These are phyloP conservation scores for Plutella xylostella DNA, from an alignment of 2,888 invertebrate species.

Conservation along the genomic window DNA sequence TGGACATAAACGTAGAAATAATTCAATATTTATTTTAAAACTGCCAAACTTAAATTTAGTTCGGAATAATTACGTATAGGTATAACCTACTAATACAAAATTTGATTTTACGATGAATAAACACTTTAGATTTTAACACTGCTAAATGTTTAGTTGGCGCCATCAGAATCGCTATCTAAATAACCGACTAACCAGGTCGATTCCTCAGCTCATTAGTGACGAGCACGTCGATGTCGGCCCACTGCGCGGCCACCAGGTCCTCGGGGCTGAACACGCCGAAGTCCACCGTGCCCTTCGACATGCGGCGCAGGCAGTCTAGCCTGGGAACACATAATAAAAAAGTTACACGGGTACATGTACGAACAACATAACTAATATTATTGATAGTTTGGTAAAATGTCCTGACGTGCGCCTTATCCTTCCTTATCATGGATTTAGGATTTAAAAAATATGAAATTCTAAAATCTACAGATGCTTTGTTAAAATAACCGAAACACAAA, in stretches of 20 bases:
- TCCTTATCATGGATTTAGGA: not conserved
- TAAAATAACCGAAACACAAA: not conserved
- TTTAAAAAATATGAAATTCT: not conserved
- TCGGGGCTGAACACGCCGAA: conserved; percentile 87
- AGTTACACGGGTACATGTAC: not conserved
- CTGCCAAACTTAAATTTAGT: too few relatives aligned
- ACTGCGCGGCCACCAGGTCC: conserved; percentile 81
- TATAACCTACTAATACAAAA: too few relatives aligned
- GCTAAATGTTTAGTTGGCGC: too few relatives aligned
- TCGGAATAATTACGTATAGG: too few relatives aligned
- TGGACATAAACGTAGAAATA: too few relatives aligned
- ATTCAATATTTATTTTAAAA: too few relatives aligned
- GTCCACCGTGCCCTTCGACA: conserved; percentile 83
- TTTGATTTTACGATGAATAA: too few relatives aligned
- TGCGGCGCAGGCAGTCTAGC: conserved; percentile 82
- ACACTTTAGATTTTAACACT: too few relatives aligned
- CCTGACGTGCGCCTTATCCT: not conserved
- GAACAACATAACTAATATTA: not conserved
- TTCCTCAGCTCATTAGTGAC: conserved; percentile 77
- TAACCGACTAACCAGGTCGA: conserved; percentile 53
- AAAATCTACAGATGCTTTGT: not conserved
- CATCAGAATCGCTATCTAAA: too few relatives aligned
- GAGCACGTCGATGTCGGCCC: conserved; percentile 75
- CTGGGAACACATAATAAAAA: too few relatives aligned
- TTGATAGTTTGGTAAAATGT: not conserved